Base-by-base conservation (phyloP, 1,140 invertebrate genomes). In the Agraylea sexmaculata region DNA sequence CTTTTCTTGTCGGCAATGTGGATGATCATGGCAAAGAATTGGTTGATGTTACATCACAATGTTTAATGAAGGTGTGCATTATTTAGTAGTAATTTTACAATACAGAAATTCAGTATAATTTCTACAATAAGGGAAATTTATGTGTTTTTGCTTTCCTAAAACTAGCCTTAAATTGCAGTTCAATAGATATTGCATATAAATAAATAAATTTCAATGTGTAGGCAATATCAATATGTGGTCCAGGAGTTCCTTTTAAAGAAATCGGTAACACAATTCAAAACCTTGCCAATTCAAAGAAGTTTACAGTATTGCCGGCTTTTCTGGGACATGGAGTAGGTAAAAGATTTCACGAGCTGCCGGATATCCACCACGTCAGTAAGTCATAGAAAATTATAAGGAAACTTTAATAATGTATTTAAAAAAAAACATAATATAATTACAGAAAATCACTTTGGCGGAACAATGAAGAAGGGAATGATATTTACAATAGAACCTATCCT, bases 401-500 rank as follows among this genome's bases (percentile, higher is more conserved):
- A 15, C 15, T 10, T 31, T 6, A 10, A 31, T 6, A 10, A 10
- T 13, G 6, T 35, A 35, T 35, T 31, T 40, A 2, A 40, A 3
- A 31, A 40, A 17, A 35, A 18, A 4, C 12, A 18, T 27, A 39
- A n/a, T 43, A 25, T 31, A 28, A 45, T 61, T 57, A 17, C 43
- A 87, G 84, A 67, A 47, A 83, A 89, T 60, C 49, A 72, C 30
- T 70, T 71, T 51, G 64, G 73, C 7, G 83, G 78, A n/a, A 51
- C 63, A 20, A 94, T 95, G 90, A 51, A 71, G 47, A 54, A 80
- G 28, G 89, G 89, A 16, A 94, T 93, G 85, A 86, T 83, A 1
- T 95, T 96, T 56, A 95, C 91, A 1, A 86, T 96, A 29, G 91
- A 95, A 56, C 92, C 92, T n/a, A 77, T 85, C 11, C 53, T 95